Base-by-base conservation (phyloP, 2,113 vertebrate genomes). In the Actinemys pallida region DNA sequence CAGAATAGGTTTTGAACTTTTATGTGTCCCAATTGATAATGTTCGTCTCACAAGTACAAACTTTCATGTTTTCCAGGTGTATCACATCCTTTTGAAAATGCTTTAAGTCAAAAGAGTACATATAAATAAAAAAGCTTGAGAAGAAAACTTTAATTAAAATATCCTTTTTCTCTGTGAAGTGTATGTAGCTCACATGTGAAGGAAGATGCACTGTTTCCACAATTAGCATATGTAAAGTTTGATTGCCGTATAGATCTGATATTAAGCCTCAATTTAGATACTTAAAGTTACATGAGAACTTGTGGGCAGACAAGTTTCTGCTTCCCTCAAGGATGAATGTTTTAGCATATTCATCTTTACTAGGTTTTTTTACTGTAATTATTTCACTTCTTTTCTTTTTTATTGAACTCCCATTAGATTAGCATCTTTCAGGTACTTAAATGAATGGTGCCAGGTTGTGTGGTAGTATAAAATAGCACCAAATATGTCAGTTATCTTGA, bases 351-450 rank as follows among this genome's bases (percentile, higher is more conserved):
- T 96, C 94, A 92, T 93, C 22, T 52, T 93, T 95, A 83, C 82
- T 92, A 90, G 89, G 65, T 88, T 90, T 97, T 56, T 92, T 59
- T 79, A 94, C 57, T 76, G 39, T 92, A 95, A 90, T 93, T 87
- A 39, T 91, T 93, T 82, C 17, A 92, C 82, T 94, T 54, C 81
- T 93, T 85, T 96, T 96, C 96, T 93, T 78, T 65, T 83, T 89
- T n/a, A 76, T 88, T 45, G 13, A 89, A 91, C 81, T 83, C 53
- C 72, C 72, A 83, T 94, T 96, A 95, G 87, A 91, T 93, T 96
- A 97, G 86, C 39, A 35, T 96, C 90, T 97, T 57, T 88, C 93
- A 92, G 76, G 12, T 96, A 94, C 78, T 25, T 94, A 78, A 39
- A n/a, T 76, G 13, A 90, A 93, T 92, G 86, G 1, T 91, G 20